Conservation (phyloP, 2,888 invertebrate species). For the Oasisia sp. region DNA sequence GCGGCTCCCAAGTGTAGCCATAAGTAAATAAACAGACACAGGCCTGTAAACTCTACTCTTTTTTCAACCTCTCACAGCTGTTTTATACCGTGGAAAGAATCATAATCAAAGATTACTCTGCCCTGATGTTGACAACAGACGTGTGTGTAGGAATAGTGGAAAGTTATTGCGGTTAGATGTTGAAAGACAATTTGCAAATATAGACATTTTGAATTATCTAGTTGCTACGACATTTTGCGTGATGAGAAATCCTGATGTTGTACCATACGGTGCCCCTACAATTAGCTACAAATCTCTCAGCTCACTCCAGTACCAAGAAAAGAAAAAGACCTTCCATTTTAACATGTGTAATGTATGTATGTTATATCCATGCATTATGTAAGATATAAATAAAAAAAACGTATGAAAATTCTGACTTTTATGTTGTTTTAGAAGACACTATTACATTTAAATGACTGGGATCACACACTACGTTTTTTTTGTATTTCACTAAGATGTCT, state of each 20-base stretch:
- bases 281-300: not conserved
- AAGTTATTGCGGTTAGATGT: not conserved
- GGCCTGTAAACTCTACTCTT: not conserved
- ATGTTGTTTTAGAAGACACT: too few species aligned
- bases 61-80: not conserved
- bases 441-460: too few species aligned
- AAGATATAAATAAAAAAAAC: too few species aligned
- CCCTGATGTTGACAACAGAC: not conserved
- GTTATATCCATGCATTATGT: too few species aligned
- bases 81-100: not conserved
- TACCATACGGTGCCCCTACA: not conserved
- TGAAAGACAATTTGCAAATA: not conserved
- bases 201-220: not conserved
- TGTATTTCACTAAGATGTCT: too few species aligned
- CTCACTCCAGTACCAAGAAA: not conserved
- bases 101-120: not conserved
- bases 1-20: not conserved
- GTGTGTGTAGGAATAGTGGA: not conserved
- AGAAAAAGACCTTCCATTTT: too few species aligned
- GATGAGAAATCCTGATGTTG: not conserved
- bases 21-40: not conserved
- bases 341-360: too few species aligned
- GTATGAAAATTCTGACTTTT: too few species aligned
- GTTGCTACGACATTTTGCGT: not conserved
- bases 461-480: too few species aligned